Percentiles rank a stretch among this genome's conserved stretches.
Conservation (phyloP, 2,113 vertebrate species). For the Salvelinus fontinalis region DNA sequence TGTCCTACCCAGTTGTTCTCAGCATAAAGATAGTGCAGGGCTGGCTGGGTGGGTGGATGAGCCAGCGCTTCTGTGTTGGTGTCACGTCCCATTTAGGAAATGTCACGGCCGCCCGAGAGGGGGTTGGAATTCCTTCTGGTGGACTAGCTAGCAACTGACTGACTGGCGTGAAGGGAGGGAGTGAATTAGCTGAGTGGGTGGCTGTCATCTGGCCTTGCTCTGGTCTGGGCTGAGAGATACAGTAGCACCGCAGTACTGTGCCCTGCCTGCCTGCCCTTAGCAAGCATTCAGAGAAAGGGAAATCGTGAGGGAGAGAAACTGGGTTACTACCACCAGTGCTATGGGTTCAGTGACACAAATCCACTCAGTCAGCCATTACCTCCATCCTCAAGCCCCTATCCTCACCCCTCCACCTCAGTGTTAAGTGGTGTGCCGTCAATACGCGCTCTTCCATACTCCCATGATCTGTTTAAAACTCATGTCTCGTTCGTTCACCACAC, state of each 20-base stretch:
- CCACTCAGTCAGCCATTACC: constrained; percentile 51
- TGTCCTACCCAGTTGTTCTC: constrained; percentile 30
- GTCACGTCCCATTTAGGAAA: constrained; percentile 76
- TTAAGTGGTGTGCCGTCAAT: constrained; percentile 69
- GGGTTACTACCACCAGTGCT: constrained; percentile 68
- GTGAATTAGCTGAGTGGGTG: constrained; percentile 57
- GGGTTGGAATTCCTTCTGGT: background rate
- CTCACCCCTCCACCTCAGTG: constrained; percentile 25
- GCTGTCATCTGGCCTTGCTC: constrained; percentile 58
- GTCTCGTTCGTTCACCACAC: background rate
- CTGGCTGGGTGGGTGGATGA: constrained; percentile 26
- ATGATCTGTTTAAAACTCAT: too few species aligned
- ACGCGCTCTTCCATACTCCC: background rate
- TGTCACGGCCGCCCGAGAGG: constrained; percentile 68
- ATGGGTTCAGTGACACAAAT: constrained; percentile 59
- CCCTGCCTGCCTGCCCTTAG: constrained; percentile 55
- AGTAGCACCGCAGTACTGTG: constrained; percentile 81
- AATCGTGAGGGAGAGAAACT: constrained; percentile 58
- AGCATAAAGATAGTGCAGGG: constrained; percentile 26
- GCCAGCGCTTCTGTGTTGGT: constrained; percentile 36
- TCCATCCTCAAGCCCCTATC: background rate
- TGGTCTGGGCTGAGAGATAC: constrained; percentile 15
- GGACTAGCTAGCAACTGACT: background rate
- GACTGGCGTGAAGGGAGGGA: background rate
- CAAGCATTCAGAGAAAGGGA: constrained; percentile 14